Base-by-base conservation (phyloP, 92 coral and sea anemone species). In the Diadumene lineata region DNA sequence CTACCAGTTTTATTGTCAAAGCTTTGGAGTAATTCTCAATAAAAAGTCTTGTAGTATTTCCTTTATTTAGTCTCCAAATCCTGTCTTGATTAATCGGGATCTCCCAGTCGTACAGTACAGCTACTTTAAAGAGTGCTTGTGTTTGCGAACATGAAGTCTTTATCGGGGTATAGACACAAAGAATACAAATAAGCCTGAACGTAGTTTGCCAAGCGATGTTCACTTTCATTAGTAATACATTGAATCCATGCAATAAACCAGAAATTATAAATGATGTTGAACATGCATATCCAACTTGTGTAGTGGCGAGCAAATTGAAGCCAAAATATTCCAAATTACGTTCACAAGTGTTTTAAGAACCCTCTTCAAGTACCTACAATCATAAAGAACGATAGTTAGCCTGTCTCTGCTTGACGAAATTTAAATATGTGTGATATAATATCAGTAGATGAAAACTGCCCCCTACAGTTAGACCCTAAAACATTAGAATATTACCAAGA, bases 21-120 rank as follows among this genome's bases (percentile, higher is more conserved):
- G 55, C 69, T 29, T 66, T 50, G 25, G 79, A 53, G n/a, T n/a
- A n/a, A 24, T 16, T 30, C 34, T 48, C 28, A 38, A 51, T 25
- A 26, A 17, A n/a, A 31, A 22, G 18, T 68, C 23, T 48, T 19
- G 64, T 31, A 31, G 44, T 56, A 9, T 17, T 31, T 11, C 56
- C 29, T 21, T 11, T 26, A 19, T 46, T 72, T 26, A 72, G 4
- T 9, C 23, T n/a, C n/a, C 31, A 19, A 38, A 72, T 72, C 23
- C 23, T 23, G 30, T 72, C 77, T 11, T 72, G 24, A 21, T 43
- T 66, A 32, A 30, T 23, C 21, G 74, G 44, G 50, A 51, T 27
- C 22, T 56, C 66, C 77, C 77, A 72, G 48, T 74, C 79, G 67
- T 61, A 74, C 31, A 74, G 33, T 0, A 74, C 79, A 10, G 60